Evolutionary conservation across 1,140 invertebrate genomes (phyloP).

Genomic region (Aphelenchoides fujianensis): DNA sequence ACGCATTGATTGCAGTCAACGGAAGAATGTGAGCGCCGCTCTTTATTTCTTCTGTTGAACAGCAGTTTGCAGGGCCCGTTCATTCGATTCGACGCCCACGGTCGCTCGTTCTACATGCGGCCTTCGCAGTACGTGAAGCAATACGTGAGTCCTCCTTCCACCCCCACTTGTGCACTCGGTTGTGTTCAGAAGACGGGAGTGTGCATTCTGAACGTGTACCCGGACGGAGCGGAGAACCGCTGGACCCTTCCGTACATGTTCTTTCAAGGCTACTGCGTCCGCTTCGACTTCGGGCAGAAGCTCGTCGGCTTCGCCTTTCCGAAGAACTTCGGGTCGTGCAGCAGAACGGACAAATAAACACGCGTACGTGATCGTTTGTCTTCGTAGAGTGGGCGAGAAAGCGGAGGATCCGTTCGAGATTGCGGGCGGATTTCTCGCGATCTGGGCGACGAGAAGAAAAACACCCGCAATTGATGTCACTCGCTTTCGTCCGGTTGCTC

Average conservation of each 20-base stretch:
- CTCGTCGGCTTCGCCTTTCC: background rate
- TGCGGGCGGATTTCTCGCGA: no score
- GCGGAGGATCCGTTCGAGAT: no score
- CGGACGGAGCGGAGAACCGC: background rate
- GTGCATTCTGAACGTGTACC: constrained; percentile 8
- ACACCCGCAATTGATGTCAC: no score
- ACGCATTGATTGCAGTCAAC: constrained; percentile 2
- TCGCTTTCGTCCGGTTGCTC: no score
- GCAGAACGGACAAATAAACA: background rate
- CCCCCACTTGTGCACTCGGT: background rate
- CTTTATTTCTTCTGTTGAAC: no score
- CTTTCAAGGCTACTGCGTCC: background rate
- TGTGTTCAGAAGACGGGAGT: constrained; percentile 1
- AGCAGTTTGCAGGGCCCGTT: constrained; percentile 5
- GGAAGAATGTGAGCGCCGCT: background rate
- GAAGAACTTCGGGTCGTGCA: constrained; percentile 8
- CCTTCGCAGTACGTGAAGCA: constrained; percentile 8
- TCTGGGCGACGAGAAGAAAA: no score
- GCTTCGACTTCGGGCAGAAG: background rate
- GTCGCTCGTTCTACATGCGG: constrained; percentile 5
- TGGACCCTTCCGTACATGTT: constrained; percentile 12
- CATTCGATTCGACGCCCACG: background rate
- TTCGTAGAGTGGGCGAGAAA: no score
- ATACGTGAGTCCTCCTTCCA: constrained; percentile 2
- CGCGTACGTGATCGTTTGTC: background rate